Conservation (phyloP, 2,888 invertebrate genomes). For the Coremacera marginata region DNA sequence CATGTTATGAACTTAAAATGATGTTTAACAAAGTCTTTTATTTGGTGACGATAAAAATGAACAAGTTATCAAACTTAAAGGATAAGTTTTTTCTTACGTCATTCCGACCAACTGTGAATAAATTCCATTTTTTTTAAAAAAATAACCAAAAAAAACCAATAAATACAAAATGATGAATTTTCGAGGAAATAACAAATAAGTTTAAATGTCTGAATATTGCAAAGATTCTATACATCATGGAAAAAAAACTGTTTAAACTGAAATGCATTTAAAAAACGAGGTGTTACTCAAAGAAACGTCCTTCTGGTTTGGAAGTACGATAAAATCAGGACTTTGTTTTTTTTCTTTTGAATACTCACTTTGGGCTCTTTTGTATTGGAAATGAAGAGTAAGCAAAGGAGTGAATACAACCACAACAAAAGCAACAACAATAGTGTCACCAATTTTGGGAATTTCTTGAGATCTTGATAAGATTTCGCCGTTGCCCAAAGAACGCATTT, state of each 20-base stretch:
- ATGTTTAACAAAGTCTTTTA: conserved; percentile 24
- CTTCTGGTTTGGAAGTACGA: conserved; percentile 19
- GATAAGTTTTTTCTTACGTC: background rate
- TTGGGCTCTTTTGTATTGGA: background rate
- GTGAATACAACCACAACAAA: background rate
- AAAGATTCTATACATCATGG: background rate
- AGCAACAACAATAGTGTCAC: conserved; percentile 30
- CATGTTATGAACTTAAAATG: background rate
- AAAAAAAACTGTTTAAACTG: background rate
- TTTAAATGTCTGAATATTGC: conserved; percentile 20
- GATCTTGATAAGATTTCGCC: conserved; percentile 35
- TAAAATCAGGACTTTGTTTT: conserved; percentile 29
- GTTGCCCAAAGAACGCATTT: conserved; percentile 30
- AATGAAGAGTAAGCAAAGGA: background rate
- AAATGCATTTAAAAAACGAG: background rate
- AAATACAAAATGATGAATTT: conserved; percentile 34
- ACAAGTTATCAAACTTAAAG: no score
- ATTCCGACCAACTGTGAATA: conserved; percentile 12
- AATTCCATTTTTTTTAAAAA: conserved; percentile 9
- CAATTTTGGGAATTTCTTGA: conserved; percentile 32
- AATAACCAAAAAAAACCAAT: background rate
- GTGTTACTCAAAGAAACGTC: conserved; percentile 23
- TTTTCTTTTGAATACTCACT: background rate
- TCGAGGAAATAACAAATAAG: conserved; percentile 30
- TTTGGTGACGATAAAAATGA: background rate